Evolutionary conservation across 1,140 invertebrate genomes (phyloP), one percentile per base, ranked within the genome.

Genomic region (Nylanderia fulva): DNA sequence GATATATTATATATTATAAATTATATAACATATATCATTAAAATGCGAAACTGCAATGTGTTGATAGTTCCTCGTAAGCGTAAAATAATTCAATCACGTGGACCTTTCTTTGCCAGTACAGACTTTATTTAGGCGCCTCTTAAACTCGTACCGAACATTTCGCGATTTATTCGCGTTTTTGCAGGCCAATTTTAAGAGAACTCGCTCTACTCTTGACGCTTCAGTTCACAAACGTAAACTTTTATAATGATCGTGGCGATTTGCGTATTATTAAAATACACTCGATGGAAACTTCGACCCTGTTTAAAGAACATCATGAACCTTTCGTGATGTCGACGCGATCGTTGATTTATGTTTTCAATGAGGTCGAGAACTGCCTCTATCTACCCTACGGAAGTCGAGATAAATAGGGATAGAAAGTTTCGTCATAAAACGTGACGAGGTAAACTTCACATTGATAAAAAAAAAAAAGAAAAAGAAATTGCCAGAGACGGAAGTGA

Each of bases 341-440:
- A 69, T 69, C 33, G 21, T 56, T 69, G 61, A 69, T 69, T 80
- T 80, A 79, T 56, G 29, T 80, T 80, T 69, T 80, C 76, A 54
- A 39, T 69, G 64, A 56, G 15, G 11, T 48, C 24, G 27, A 64
- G 21, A 45, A 21, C n/a, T n/a, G 3, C 13, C 42, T 45, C 13
- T 42, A 33, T 33, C 15, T 48, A 48, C 1, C 5, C 39, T 18
- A 21, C 48, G 15, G 8, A 80, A 80, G 45, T 80, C 27, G 24
- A 68, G n/a, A 45, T 79, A 79, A 80, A 71, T 21, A 29, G 18
- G 21, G 48, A 71, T 33, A 24, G 13, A 15, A 71, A 80, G 36
- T 42, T 80, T 39, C 36, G 13, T 69, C 9, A 80, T 80, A 42
- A 80, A 80, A 80, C 21, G 4, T 29, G 64, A 68, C 48, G 27